Conservation (phyloP, 2,797 vertebrate species). For the Arctocebus calabarensis region DNA sequence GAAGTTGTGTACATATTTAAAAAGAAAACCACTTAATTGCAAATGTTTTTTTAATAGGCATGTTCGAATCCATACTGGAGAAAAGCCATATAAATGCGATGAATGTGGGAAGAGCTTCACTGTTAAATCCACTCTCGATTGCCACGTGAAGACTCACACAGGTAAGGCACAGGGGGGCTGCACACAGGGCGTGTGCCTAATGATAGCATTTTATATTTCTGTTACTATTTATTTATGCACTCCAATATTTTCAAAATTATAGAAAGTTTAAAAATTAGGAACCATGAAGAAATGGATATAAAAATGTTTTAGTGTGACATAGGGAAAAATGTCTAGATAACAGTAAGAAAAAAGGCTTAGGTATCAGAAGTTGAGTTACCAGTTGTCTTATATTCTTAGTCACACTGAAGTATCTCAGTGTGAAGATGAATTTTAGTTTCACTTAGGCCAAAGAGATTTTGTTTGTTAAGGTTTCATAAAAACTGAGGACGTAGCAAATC, state of each 20-base stretch:
- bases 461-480: background rate
- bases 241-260: background rate
- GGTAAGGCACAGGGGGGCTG: conserved; percentile 87
- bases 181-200: fast-evolving
- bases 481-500: background rate
- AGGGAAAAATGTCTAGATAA: background rate
- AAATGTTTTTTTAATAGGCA: conserved; percentile 89
- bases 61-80: conserved; percentile 98
- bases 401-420: too few relatives aligned
- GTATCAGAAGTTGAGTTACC: background rate
- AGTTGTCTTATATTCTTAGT: background rate
- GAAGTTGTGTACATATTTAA: background rate
- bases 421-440: too few relatives aligned
- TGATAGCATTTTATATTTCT: fast-evolving
- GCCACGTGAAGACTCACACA: conserved; percentile 98
- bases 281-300: background rate
- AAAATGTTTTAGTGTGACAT: background rate
- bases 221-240: background rate
- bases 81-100: conserved; percentile 97
- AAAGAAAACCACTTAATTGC: background rate
- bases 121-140: conserved; percentile 98
- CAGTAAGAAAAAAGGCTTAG: background rate
- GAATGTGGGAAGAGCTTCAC: conserved; percentile 98
- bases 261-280: background rate
- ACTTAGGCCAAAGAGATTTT: background rate